These are phyloP conservation scores for Malacoctenus gilli DNA, from an alignment of 2,797 vertebrate species.

Conservation along the genomic window DNA sequence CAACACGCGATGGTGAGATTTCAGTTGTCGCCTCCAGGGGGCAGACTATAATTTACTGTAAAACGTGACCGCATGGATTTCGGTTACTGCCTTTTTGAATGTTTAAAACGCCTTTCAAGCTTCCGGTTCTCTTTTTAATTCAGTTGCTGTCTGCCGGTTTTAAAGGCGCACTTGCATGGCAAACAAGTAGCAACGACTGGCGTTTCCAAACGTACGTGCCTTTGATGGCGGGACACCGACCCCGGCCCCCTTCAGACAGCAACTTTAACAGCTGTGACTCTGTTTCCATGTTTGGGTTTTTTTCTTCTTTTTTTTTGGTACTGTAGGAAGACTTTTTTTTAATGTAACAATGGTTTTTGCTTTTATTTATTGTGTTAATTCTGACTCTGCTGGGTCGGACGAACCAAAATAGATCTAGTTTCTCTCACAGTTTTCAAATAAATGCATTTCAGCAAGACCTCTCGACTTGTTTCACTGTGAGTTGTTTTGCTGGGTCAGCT, in stretches of 20 bases:
- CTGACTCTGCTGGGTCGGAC: conserved; percentile 38
- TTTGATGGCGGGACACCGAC: conserved; percentile 56
- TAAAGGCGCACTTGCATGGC: conserved; percentile 49
- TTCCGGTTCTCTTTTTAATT: conserved; percentile 16
- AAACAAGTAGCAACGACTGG: conserved; percentile 28
- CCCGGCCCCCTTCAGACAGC: conserved; percentile 35
- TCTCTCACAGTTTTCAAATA: conserved; percentile 66
- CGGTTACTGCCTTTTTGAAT: conserved; percentile 46
- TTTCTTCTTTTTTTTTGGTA: conserved; percentile 43
- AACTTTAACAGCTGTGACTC: conserved; percentile 67
- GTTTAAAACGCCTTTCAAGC: conserved; percentile 39
- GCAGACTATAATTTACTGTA: conserved; percentile 31
- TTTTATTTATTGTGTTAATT: conserved; percentile 74
- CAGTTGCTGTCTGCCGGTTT: conserved; percentile 47
- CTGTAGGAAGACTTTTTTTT: conserved; percentile 48
- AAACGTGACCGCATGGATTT: conserved; percentile 23
- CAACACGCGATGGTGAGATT: too few relatives aligned
- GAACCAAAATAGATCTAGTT: conserved; percentile 57
- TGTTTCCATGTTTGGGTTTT: too few relatives aligned
- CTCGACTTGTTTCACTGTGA: conserved; percentile 13
- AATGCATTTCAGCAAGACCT: conserved; percentile 58
- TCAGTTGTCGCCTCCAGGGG: too few relatives aligned
- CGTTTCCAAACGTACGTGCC: conserved; percentile 65
- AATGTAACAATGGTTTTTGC: conserved; percentile 52
- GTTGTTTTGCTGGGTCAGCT: too few relatives aligned